phyloP scores from a whole-genome alignment of 2,888 invertebrate species.

The Cosmia pyralina region DNA sequence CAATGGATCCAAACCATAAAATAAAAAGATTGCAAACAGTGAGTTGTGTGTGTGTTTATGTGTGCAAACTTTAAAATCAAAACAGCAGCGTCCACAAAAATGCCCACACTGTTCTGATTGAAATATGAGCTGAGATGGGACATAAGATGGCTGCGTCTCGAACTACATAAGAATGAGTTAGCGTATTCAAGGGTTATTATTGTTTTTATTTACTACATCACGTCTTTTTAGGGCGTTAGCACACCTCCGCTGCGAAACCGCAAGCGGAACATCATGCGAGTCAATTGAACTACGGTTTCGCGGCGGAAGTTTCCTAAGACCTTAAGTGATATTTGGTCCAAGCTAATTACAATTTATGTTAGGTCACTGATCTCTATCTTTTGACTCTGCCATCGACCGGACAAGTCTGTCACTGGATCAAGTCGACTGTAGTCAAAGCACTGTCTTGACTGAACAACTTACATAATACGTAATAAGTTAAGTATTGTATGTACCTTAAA shows the following conservation, averaged over 20 bases:
- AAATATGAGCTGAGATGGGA: constrained; percentile 37
- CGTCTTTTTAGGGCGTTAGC: neutral
- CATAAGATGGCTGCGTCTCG: constrained; percentile 34
- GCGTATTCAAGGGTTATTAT: constrained; percentile 29
- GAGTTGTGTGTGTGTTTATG: no score
- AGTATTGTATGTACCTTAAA: constrained; percentile 67
- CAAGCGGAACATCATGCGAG: no score
- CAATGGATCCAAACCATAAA: constrained; percentile 6
- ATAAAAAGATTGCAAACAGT: constrained; percentile 9
- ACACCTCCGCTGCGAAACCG: no score
- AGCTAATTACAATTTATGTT: constrained; percentile 52
- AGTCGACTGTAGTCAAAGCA: constrained; percentile 57
- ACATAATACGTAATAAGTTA: constrained; percentile 65
- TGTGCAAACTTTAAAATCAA: constrained; percentile 11
- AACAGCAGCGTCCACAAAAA: constrained; percentile 21
- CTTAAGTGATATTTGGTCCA: constrained; percentile 43
- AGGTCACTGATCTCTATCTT: constrained; percentile 64
- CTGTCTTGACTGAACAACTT: constrained; percentile 66
- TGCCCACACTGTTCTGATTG: constrained; percentile 27
- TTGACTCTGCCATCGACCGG: constrained; percentile 49
- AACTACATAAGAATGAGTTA: constrained; percentile 32
- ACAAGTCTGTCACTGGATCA: constrained; percentile 40
- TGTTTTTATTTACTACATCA: constrained; percentile 40
- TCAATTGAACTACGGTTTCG: no score
- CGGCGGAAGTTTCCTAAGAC: no score